A percentile compares a stretch with the other conserved stretches of the same genome.
Conservation (phyloP, 2,888 invertebrate genomes). For the Galeruca laticollis region DNA sequence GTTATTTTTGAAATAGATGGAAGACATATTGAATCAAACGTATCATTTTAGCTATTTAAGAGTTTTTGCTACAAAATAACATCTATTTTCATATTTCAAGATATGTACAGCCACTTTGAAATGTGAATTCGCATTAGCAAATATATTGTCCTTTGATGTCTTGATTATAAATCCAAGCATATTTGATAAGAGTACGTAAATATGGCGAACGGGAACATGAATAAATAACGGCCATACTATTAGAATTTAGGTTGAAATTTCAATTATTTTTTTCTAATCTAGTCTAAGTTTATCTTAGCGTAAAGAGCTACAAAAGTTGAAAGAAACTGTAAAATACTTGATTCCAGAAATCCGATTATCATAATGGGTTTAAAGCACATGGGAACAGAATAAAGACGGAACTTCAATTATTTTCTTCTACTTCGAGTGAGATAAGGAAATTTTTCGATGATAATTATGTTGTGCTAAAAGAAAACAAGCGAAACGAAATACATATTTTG, state of each 20-base stretch:
- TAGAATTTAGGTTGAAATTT: not conserved
- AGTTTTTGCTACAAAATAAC: no score
- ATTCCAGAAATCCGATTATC: not conserved
- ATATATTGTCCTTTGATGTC: not conserved
- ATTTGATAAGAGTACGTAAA: not conserved
- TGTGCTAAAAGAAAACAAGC: no score
- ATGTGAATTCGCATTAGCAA: not conserved
- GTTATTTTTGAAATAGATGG: no score
- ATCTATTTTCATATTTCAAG: no score
- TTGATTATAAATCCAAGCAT: not conserved
- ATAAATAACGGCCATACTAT: not conserved
- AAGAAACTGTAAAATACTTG: not conserved
- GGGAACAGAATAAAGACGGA: not conserved
- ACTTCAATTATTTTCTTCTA: no score
- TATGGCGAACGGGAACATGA: not conserved
- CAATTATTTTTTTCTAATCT: not conserved
- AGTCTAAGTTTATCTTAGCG: not conserved
- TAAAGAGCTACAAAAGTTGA: not conserved
- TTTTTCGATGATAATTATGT: no score
- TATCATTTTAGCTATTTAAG: no score
- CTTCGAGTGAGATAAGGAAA: no score
- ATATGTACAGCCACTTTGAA: not conserved
- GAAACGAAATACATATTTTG: no score
- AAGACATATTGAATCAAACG: no score
- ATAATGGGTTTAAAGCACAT: not conserved